phyloP scores from a whole-genome alignment of 2,113 vertebrate genomes.

The Bubo bubo region DNA sequence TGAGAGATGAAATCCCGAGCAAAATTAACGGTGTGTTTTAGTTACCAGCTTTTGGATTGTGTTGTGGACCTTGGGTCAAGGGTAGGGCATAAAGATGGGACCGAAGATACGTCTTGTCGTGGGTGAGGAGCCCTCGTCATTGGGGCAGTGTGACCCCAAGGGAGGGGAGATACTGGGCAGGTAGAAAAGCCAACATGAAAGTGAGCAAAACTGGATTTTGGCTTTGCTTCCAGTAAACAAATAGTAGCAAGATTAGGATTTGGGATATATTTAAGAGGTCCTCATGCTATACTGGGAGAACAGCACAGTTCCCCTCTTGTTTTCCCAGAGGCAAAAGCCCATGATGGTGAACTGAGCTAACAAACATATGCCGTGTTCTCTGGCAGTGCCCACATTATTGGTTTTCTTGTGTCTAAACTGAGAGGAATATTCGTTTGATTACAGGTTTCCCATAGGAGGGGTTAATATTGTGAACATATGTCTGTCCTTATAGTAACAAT shows the following conservation, averaged over 20 bases:
- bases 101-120: rapidly evolving
- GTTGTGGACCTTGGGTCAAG: not conserved
- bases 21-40: rapidly evolving
- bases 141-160: not conserved
- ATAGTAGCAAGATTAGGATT: not conserved
- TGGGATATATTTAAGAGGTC: not conserved
- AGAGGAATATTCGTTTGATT: not conserved
- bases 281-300: not conserved
- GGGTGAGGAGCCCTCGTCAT: not conserved
- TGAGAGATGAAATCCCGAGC: not conserved
- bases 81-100: not conserved
- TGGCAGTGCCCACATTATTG: not conserved
- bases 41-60: not conserved
- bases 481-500: not conserved
- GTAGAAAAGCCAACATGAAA: not conserved
- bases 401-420: not conserved
- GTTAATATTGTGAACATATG: not conserved
- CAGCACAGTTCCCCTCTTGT: rapidly evolving
- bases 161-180: not conserved
- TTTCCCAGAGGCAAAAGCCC: not conserved
- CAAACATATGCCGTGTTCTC: not conserved
- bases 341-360: not conserved
- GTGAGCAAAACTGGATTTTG: not conserved
- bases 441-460: not conserved
- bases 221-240: not conserved